Conservation (phyloP, 2,797 vertebrate genomes). For the Lycodopsis pacificus region DNA sequence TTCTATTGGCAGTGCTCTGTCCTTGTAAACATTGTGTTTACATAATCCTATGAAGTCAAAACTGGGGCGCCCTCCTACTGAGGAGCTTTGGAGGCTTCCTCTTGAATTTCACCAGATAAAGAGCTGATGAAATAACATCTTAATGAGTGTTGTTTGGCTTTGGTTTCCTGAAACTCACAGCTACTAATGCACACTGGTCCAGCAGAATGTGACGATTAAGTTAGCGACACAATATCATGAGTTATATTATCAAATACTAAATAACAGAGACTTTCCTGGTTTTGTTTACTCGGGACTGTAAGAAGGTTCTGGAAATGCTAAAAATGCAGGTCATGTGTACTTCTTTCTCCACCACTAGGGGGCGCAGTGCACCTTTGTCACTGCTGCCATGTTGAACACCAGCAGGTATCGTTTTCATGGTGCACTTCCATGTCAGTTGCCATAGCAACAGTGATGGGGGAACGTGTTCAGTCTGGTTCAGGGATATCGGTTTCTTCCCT, state of each 20-base stretch:
- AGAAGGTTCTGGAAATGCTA: slow-evolving; percentile 83
- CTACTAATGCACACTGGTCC: neutral
- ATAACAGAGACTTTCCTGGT: slow-evolving; percentile 5
- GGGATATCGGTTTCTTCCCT: slow-evolving; percentile 34
- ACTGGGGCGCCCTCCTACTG: slow-evolving; percentile 56
- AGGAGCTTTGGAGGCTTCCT: slow-evolving; percentile 24
- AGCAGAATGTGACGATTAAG: neutral
- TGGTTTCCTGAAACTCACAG: neutral
- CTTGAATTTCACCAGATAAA: slow-evolving; percentile 17
- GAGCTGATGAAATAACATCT: slow-evolving; percentile 6
- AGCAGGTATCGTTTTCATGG: slow-evolving; percentile 64
- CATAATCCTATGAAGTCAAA: slow-evolving; percentile 64
- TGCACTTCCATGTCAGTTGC: slow-evolving; percentile 73
- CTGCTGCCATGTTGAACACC: slow-evolving; percentile 22
- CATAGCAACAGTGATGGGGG: slow-evolving; percentile 78
- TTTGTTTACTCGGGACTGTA: slow-evolving; percentile 60
- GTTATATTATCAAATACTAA: neutral
- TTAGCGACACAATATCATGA: neutral
- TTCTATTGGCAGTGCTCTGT: slow-evolving; percentile 41
- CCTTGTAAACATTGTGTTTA: slow-evolving; percentile 63
- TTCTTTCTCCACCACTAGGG: slow-evolving; percentile 71
- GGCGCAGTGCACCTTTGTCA: slow-evolving; percentile 56
- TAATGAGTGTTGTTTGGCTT: slow-evolving; percentile 8
- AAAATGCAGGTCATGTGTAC: slow-evolving; percentile 79
- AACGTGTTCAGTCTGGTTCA: slow-evolving; percentile 53